A percentile compares a stretch with the other conserved stretches of the same genome.
These are phyloP conservation scores for Nezara viridula DNA, from an alignment of 2,888 invertebrate species.

Conservation along the genomic window DNA sequence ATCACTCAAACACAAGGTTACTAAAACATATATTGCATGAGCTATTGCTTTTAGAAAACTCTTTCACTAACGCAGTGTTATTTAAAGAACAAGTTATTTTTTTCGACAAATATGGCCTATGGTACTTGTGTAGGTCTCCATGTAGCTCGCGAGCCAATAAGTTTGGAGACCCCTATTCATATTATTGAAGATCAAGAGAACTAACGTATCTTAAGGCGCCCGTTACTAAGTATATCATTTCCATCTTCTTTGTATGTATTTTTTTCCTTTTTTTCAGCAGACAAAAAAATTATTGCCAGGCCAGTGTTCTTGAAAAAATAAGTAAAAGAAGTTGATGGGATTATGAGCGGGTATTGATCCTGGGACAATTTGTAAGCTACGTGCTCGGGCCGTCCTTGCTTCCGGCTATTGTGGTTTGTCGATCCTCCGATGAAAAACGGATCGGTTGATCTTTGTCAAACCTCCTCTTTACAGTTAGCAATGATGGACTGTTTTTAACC, in stretches of 20 bases:
- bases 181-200: background rate
- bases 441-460: background rate
- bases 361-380: background rate
- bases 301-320: background rate
- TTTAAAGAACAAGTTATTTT: too few species aligned
- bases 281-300: background rate
- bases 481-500: slow-evolving; percentile 2
- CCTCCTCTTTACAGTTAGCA: background rate
- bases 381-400: background rate
- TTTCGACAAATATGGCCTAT: too few species aligned
- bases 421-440: background rate
- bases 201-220: background rate
- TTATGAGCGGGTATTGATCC: slow-evolving; percentile 49
- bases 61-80: too few species aligned
- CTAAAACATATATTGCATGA: too few species aligned
- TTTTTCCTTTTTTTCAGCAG: background rate
- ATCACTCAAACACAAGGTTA: too few species aligned
- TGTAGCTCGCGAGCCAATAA: too few species aligned
- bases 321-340: slow-evolving; percentile 23
- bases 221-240: background rate
- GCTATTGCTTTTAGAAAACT: too few species aligned
- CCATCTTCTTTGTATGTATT: too few species aligned
- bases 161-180: too few species aligned
- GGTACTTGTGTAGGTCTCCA: too few species aligned
- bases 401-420: slow-evolving; percentile 44